Conservation (phyloP, 2,113 vertebrate species). For the Trichomycterus rosablanca region DNA sequence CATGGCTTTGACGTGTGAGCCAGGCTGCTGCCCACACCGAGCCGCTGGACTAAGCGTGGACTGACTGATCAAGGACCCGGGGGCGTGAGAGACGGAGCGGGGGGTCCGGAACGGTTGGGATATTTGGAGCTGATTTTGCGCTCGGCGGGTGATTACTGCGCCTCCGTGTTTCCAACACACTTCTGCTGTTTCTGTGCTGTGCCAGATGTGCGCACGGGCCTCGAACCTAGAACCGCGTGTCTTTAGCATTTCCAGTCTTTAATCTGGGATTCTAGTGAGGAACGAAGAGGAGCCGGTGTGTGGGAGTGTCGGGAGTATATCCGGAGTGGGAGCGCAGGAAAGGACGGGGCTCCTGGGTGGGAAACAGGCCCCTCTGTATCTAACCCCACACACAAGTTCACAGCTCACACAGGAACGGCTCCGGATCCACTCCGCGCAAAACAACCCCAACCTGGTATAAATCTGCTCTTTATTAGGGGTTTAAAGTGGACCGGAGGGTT, state of each 20-base stretch:
- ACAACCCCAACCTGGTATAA: conserved; percentile 44
- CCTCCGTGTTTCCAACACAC: neutral
- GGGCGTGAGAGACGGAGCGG: no score
- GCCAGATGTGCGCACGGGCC: conserved; percentile 12
- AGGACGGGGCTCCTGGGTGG: conserved; percentile 72
- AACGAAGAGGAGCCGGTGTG: neutral
- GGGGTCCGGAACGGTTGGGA: neutral
- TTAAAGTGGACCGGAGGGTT: neutral
- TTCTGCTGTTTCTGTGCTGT: conserved; percentile 10
- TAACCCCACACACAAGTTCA: neutral
- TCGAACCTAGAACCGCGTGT: neutral
- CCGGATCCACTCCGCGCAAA: neutral
- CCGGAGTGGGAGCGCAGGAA: conserved; percentile 73
- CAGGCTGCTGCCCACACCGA: neutral
- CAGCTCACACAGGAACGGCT: neutral
- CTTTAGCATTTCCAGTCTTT: neutral
- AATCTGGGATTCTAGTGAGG: neutral
- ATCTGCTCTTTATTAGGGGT: neutral
- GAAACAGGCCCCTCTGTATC: conserved; percentile 63
- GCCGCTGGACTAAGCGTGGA: neutral
- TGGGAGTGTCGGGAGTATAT: conserved; percentile 50
- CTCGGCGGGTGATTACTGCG: neutral
- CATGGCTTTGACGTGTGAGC: conserved; percentile 6
- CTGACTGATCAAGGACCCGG: neutral
- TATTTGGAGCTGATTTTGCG: neutral